phyloP scores from a whole-genome alignment of 2,113 vertebrate species.

The Anolis carolinensis region DNA sequence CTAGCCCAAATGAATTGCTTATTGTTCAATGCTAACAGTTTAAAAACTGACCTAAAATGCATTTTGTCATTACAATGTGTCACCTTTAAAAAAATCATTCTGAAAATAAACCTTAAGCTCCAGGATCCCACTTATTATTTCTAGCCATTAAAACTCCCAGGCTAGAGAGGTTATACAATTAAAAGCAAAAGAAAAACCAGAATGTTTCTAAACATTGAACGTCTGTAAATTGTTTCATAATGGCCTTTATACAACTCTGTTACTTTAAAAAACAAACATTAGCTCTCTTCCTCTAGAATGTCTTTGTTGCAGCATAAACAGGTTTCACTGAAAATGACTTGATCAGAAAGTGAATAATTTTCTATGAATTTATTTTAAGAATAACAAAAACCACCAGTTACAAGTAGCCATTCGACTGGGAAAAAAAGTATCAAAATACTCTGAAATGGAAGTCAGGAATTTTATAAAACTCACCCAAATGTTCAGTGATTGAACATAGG shows the following conservation, averaged over 20 bases:
- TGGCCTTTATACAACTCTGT: slow-evolving; percentile 53
- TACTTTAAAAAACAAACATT: slow-evolving; percentile 45
- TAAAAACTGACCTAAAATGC: slow-evolving; percentile 74
- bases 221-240: slow-evolving; percentile 47
- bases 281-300: slow-evolving; percentile 47
- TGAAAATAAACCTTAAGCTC: slow-evolving; percentile 69
- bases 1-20: slow-evolving; percentile 71
- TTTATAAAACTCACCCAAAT: slow-evolving; percentile 8
- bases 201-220: slow-evolving; percentile 62
- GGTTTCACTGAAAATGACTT: slow-evolving; percentile 38
- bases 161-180: slow-evolving; percentile 60
- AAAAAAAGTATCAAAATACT: slow-evolving; percentile 47
- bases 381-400: slow-evolving; percentile 48
- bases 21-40: slow-evolving; percentile 79
- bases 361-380: slow-evolving; percentile 28
- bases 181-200: slow-evolving; percentile 4
- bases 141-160: slow-evolving; percentile 58
- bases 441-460: slow-evolving; percentile 46
- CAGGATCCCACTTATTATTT: slow-evolving; percentile 62
- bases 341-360: slow-evolving; percentile 37
- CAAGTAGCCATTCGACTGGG: slow-evolving; percentile 32
- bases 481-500: slow-evolving; percentile 49
- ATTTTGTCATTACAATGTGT: slow-evolving; percentile 78
- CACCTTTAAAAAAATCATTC: slow-evolving; percentile 72
- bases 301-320: slow-evolving; percentile 46